Base-by-base conservation (phyloP, 2,113 vertebrate species). In the Eurystomus gularis region DNA sequence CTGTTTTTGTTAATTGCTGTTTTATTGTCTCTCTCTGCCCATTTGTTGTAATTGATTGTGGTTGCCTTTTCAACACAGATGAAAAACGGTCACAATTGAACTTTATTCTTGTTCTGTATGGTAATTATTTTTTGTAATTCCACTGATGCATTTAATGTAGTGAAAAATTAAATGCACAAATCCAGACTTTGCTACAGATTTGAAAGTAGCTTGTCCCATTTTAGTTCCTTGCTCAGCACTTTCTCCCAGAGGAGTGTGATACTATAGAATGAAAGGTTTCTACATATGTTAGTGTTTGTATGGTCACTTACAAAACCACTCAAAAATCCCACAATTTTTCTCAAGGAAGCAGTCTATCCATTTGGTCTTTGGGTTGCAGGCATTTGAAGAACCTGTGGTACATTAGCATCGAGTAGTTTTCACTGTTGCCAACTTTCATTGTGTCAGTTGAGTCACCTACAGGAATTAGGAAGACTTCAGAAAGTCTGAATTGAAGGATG, bases 381-480 rank as follows among this genome's bases (percentile, higher is more conserved):
- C 8, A 28, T 51, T 57, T 58, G 40, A 42, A 83, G 23, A 51
- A 55, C 29, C 20, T 37, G 6, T 9, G 16, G 13, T 46, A 48
- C 0, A 3, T 76, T 4, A 82, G 4, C 28, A 51, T 68, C 0
- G 1, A 82, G 57, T 39, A 48, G 15, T 40, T 85, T 64, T 64
- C 17, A 14, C 29, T 46, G 5, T 44, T 65, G 26, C 12, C 17
- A 1, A 0, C 14, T 87, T 88, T 58, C 8, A 17, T 37, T 54
- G 7, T 57, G 10, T 54, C 1, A 35, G 2, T 31, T 1, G 0
- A 66, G 28, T 82, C n/a, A 66, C 17, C 24, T 49, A 3, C 15
- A 57, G 44, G 49, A 86, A 69, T 55, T 10, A 3, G 29, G 25
- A 75, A 64, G 25, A 72, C 3, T 51, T 78, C 35, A 68, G 19